Percentiles rank a stretch among this genome's conserved stretches.
phyloP scores from a whole-genome alignment of 2,888 invertebrate genomes.

The Allolobophora icterica region DNA sequence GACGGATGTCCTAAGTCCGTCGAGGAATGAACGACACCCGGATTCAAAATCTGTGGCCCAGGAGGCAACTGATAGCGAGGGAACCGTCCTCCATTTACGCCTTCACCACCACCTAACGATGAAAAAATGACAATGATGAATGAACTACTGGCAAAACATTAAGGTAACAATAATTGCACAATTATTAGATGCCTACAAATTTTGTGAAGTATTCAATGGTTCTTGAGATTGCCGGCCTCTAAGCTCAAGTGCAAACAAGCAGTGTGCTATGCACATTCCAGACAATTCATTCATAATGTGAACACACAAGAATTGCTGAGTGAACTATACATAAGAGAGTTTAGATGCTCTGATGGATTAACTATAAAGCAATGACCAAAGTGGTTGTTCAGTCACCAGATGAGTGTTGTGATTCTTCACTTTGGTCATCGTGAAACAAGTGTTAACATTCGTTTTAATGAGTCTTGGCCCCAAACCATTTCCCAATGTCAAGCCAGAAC shows the following conservation, averaged over 20 bases:
- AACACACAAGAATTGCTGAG: not conserved
- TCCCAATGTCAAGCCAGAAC: too few relatives aligned
- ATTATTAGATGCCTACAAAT: not conserved
- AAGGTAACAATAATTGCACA: not conserved
- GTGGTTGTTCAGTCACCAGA: too few relatives aligned
- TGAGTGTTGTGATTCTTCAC: too few relatives aligned
- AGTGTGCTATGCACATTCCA: not conserved
- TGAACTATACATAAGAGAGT: not conserved
- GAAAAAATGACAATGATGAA: too few relatives aligned
- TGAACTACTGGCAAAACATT: not conserved
- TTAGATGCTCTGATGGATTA: too few relatives aligned
- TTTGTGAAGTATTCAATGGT: not conserved
- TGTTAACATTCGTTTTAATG: too few relatives aligned
- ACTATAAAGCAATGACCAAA: too few relatives aligned
- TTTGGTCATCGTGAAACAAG: too few relatives aligned
- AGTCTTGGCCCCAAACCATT: too few relatives aligned
- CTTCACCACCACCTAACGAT: conserved; percentile 27
- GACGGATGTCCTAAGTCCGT: conserved; percentile 58
- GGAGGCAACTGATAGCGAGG: conserved; percentile 34
- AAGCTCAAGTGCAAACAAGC: not conserved
- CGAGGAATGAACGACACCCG: conserved; percentile 56
- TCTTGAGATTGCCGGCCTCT: too few relatives aligned
- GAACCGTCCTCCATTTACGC: conserved; percentile 34
- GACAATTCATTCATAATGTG: not conserved
- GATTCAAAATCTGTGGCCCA: conserved; percentile 4